These are phyloP conservation scores for Malthinus seriepunctatus DNA, from an alignment of 2,888 invertebrate species.

Conservation along the genomic window DNA sequence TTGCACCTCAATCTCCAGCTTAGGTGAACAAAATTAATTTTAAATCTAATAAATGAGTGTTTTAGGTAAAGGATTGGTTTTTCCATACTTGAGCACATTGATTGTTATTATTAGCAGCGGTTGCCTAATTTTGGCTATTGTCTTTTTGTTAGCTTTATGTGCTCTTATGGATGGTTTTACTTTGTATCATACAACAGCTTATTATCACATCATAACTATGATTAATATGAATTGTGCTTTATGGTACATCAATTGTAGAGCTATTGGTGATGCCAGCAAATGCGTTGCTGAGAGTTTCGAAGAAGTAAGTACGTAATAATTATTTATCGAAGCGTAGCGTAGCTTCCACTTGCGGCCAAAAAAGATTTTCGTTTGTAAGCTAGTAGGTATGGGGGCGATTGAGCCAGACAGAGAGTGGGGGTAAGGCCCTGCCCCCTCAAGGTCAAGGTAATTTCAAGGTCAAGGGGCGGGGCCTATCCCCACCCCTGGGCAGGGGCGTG, in stretches of 20 bases:
- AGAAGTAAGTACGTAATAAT: slow-evolving; percentile 36
- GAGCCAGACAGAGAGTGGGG: not conserved
- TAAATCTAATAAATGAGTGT: not conserved
- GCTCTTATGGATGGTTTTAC: slow-evolving; percentile 67
- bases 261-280: slow-evolving; percentile 63
- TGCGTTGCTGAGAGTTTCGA: slow-evolving; percentile 51
- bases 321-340: too few species aligned
- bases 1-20: too few species aligned
- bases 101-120: slow-evolving; percentile 66
- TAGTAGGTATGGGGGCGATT: too few species aligned
- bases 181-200: slow-evolving; percentile 64
- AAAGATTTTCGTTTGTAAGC: too few species aligned
- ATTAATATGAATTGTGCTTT: slow-evolving; percentile 74
- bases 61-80: slow-evolving; percentile 63
- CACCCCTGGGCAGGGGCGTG: too few species aligned
- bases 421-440: too few species aligned
- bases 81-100: slow-evolving; percentile 63
- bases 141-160: slow-evolving; percentile 64
- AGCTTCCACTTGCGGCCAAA: too few species aligned
- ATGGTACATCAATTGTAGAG: slow-evolving; percentile 72
- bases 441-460: too few species aligned
- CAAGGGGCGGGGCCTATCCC: too few species aligned
- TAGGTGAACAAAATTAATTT: too few species aligned
- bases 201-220: slow-evolving; percentile 70
- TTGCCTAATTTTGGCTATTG: slow-evolving; percentile 63